phyloP scores from a whole-genome alignment of 2,113 vertebrate genomes.

The Coregonus clupeaformis region DNA sequence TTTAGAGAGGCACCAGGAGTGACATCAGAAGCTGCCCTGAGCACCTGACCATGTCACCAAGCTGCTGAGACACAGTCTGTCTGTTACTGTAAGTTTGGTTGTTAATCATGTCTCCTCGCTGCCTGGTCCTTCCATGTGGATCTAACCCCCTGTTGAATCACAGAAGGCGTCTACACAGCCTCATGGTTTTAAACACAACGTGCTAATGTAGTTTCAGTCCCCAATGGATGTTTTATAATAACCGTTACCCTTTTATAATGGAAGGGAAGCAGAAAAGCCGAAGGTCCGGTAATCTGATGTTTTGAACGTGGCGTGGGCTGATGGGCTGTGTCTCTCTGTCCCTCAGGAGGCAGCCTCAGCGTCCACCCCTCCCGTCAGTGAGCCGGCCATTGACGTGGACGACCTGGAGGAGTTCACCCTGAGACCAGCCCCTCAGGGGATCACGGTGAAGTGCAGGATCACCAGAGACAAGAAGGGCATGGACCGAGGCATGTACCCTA shows the following conservation, averaged over 20 bases:
- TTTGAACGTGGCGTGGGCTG: background rate
- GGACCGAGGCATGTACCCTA: conserved; percentile 99
- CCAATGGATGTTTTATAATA: conserved; percentile 41
- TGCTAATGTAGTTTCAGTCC: conserved; percentile 34
- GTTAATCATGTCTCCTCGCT: background rate
- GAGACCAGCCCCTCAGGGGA: conserved; percentile 90
- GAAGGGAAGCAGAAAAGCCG: conserved; percentile 22
- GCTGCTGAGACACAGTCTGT: background rate
- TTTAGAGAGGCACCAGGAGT: background rate
- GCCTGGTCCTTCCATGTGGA: background rate
- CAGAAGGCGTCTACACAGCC: background rate
- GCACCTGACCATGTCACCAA: background rate
- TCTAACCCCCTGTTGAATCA: conserved; percentile 2
- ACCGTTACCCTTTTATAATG: conserved; percentile 52
- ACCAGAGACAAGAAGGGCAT: conserved; percentile 98
- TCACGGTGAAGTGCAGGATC: conserved; percentile 95
- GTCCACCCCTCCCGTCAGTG: conserved; percentile 83
- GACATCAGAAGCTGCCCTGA: background rate
- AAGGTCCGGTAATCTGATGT: conserved; percentile 26
- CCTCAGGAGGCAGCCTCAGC: conserved; percentile 91
- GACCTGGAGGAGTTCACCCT: conserved; percentile 95
- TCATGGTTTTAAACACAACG: conserved; percentile 54
- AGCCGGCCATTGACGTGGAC: conserved; percentile 84
- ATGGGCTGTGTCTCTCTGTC: background rate
- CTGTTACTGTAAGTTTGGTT: background rate